phyloP scores from a whole-genome alignment of 2,113 vertebrate species.

The Indicator maculatus region DNA sequence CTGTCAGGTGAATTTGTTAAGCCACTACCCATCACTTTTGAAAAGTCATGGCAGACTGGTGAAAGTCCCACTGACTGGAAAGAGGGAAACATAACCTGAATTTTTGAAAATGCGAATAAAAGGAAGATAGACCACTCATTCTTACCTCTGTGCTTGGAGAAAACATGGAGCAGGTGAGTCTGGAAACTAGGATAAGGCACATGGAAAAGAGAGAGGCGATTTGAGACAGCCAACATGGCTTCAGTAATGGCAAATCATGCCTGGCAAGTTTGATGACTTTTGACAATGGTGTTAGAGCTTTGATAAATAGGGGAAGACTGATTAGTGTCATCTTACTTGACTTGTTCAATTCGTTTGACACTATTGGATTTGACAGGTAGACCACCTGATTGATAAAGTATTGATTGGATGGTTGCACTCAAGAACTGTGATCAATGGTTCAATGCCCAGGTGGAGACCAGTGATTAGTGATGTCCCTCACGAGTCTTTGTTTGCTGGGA shows the following conservation, averaged over 20 bases:
- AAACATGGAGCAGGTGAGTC: too few relatives aligned
- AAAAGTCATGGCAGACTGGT: neutral
- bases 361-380: neutral
- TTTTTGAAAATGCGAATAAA: neutral
- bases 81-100: neutral
- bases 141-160: neutral
- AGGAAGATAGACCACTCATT: neutral
- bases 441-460: neutral
- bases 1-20: neutral
- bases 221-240: neutral
- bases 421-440: neutral
- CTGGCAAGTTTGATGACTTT: neutral
- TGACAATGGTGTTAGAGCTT: neutral
- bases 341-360: neutral
- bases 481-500: neutral
- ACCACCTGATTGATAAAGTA: neutral
- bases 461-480: neutral
- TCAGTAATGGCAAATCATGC: neutral
- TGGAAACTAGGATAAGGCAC: too few relatives aligned
- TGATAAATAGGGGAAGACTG: neutral
- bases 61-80: neutral
- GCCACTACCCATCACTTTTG: neutral
- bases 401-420: neutral
- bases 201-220: neutral
- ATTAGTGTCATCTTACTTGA: neutral